phyloP scores from a whole-genome alignment of 2,888 invertebrate species.

The Criorhina ranunculi region DNA sequence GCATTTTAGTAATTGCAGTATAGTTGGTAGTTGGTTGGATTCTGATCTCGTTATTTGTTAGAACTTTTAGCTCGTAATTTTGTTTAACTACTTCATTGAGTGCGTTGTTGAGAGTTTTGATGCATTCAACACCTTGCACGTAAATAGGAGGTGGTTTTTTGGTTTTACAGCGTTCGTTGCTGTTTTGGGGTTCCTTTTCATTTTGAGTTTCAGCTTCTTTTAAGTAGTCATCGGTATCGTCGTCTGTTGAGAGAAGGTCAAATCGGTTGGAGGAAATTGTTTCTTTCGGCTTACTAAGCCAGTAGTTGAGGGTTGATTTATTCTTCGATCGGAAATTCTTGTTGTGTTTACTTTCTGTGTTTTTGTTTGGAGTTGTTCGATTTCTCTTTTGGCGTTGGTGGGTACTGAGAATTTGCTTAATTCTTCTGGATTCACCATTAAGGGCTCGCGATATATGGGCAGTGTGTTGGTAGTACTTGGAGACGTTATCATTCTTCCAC shows the following conservation, averaged over 20 bases:
- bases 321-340: neutral
- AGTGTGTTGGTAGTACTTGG: neutral
- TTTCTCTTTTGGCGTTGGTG: neutral
- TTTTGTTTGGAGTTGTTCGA: neutral
- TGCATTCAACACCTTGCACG: slow-evolving; percentile 2
- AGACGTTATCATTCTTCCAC: no score
- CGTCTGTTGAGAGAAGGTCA: no score
- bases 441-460: neutral
- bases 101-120: neutral
- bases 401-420: no score
- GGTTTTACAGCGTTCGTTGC: no score
- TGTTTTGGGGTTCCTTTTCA: no score
- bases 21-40: neutral
- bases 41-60: neutral
- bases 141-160: neutral
- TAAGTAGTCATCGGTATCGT: no score
- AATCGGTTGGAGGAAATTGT: no score
- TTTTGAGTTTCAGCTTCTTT: no score
- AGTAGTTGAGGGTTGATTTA: no score
- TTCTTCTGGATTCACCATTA: neutral
- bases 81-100: neutral
- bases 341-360: neutral
- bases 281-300: no score
- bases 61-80: neutral
- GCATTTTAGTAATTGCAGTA: no score